Base-by-base conservation (phyloP, 2,797 vertebrate genomes). In the Tiaroga cobitis region DNA sequence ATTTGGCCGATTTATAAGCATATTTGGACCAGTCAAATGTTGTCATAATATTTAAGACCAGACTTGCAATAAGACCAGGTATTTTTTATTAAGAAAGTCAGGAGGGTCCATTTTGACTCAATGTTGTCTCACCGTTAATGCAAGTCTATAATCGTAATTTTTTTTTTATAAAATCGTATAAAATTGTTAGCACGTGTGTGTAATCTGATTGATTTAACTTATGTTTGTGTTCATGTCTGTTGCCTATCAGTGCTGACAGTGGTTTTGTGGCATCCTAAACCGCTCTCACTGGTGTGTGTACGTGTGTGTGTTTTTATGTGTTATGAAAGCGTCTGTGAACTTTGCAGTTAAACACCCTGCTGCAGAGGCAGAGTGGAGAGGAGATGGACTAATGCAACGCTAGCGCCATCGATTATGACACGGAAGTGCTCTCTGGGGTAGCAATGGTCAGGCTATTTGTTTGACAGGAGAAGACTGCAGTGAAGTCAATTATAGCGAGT, bases 321-420 rank as follows among this genome's bases (percentile, higher is more conserved):
- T 26, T 59, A 61, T 79, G 51, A 67, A 79, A 76, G 11, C 10
- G 41, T 18, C 73, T 34, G 21, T 81, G 37, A 2, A 26, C 39
- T 65, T 21, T 83, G 76, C 77, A 85, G 79, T 87, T 80, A 84
- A 69, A 84, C 56, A 63, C 73, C 56, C 11, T 63, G 80, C 65
- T 56, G 54, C 61, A 43, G 83, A 68, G 68, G 37, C 78, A 73
- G 82, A 65, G 80, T 77, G 54, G 76, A 85, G 72, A 81, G 69
- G 34, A 26, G n/a, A 77, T 83, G 75, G 63, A 78, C 85, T 87
- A 87, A 89, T 74, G 70, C 10, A 63, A 81, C 74, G 89, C 81
- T 80, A 86, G 87, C 86, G 46, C 87, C 91, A 95, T 94, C 85
- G 90, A 94, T 95, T 94, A 94, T 92, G 90, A 93, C 91, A 93